Conservation (phyloP, 1,140 invertebrate genomes). For the Eufriesea mexicana region DNA sequence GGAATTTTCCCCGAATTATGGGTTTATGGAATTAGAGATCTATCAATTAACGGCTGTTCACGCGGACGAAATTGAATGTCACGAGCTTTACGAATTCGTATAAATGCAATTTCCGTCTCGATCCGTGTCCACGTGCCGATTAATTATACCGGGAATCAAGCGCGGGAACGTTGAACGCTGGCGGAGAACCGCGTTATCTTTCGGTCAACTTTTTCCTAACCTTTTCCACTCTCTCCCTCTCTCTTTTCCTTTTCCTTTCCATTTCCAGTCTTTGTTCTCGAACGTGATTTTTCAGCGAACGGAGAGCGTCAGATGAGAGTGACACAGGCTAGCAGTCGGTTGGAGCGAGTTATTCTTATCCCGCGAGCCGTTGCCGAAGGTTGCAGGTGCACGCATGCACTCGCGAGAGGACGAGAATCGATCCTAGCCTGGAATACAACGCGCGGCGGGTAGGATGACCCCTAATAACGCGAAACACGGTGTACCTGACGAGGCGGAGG, state of each 20-base stretch:
- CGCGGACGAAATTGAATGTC: neutral
- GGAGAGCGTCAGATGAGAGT: too few relatives aligned
- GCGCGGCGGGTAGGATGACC: slow-evolving; percentile 49
- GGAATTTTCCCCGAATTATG: slow-evolving; percentile 18
- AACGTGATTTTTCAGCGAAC: neutral
- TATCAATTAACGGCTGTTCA: slow-evolving; percentile 12
- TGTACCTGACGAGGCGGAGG: neutral
- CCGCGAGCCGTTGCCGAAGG: neutral
- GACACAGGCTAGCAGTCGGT: neutral
- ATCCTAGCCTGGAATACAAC: slow-evolving; percentile 37
- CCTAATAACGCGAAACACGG: slow-evolving; percentile 60
- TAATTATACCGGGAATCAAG: neutral
- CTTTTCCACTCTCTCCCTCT: too few relatives aligned
- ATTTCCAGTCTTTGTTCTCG: neutral
- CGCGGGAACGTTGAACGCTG: too few relatives aligned
- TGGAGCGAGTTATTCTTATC: slow-evolving; percentile 17
- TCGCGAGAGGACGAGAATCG: slow-evolving; percentile 53
- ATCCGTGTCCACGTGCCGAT: neutral
- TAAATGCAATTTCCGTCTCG: slow-evolving; percentile 11
- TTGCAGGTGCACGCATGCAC: slow-evolving; percentile 28
- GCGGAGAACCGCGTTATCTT: neutral
- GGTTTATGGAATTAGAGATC: slow-evolving; percentile 36
- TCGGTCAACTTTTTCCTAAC: neutral
- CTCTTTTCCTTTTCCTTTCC: too few relatives aligned
- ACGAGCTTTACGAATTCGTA: neutral